Percentiles rank a stretch among this genome's conserved stretches.
These are phyloP conservation scores for Magallana ariakensis DNA, from an alignment of 1,140 invertebrate genomes.

Conservation along the genomic window DNA sequence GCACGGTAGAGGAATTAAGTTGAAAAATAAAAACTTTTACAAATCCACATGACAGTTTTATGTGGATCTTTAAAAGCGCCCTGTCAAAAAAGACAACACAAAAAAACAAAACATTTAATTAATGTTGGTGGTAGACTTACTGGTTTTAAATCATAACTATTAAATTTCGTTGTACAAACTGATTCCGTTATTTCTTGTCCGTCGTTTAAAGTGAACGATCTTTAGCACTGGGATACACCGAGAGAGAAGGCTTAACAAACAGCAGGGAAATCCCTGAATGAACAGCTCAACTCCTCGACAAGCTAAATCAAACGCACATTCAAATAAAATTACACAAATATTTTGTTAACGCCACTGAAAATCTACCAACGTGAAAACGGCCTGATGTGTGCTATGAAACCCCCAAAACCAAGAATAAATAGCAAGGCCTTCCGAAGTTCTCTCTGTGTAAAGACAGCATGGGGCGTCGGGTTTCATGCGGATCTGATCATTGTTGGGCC, in stretches of 20 bases:
- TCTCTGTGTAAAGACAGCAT: background rate
- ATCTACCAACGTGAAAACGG: conserved; percentile 4
- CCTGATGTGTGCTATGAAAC: background rate
- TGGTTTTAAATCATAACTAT: background rate
- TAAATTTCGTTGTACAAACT: conserved; percentile 14
- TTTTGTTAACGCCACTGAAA: conserved; percentile 25
- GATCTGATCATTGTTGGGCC: background rate
- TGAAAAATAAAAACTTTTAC: background rate
- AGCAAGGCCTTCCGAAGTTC: background rate
- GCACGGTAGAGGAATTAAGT: background rate
- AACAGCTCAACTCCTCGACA: background rate
- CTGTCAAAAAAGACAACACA: background rate
- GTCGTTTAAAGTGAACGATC: background rate
- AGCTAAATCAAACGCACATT: background rate
- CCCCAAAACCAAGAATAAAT: background rate
- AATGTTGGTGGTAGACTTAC: conserved; percentile 18
- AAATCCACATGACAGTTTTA: conserved; percentile 1
- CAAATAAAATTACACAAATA: conserved; percentile 25
- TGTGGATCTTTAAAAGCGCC: background rate
- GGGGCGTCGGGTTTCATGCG: background rate
- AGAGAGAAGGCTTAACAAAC: background rate
- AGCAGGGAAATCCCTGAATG: background rate
- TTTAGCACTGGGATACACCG: background rate
- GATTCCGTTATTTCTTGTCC: background rate
- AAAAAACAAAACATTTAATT: background rate